phyloP scores from a whole-genome alignment of 2,113 vertebrate species.

The Chionis minor region DNA sequence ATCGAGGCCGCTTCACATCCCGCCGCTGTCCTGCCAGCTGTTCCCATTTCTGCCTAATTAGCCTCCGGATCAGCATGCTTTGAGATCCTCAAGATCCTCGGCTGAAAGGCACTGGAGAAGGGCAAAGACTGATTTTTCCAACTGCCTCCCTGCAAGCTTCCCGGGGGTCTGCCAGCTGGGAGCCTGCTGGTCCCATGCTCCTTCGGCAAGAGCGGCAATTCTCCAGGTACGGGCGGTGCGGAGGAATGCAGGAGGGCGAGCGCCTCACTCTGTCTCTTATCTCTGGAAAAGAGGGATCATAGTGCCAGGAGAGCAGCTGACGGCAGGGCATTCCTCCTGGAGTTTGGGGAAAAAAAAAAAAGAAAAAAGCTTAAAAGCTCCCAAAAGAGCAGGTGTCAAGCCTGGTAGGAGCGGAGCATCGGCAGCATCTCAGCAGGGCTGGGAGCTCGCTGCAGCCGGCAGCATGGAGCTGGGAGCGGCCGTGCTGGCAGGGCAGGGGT shows the following conservation, averaged over 20 bases:
- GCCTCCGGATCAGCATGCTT: background rate
- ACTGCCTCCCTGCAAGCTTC: background rate
- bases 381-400: background rate
- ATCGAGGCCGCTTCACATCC: background rate
- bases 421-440: fast-evolving
- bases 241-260: background rate
- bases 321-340: background rate
- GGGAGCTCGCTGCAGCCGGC: background rate
- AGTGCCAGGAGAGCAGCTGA: background rate
- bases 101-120: conserved; percentile 30
- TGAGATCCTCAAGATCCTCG: background rate
- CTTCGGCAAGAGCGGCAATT: background rate
- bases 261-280: background rate
- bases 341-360: background rate
- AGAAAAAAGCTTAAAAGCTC: background rate
- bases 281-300: background rate
- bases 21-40: background rate
- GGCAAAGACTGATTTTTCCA: background rate
- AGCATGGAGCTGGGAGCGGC: background rate
- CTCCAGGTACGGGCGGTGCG: background rate
- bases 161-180: background rate
- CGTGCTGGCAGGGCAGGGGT: background rate
- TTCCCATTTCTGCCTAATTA: conserved; percentile 6
- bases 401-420: background rate
- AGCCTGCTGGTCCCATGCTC: background rate